A percentile compares a stretch with the other conserved stretches of the same genome.
Evolutionary conservation across 2,888 invertebrate species (phyloP).

Genomic region (Gasteruption jaculator): DNA sequence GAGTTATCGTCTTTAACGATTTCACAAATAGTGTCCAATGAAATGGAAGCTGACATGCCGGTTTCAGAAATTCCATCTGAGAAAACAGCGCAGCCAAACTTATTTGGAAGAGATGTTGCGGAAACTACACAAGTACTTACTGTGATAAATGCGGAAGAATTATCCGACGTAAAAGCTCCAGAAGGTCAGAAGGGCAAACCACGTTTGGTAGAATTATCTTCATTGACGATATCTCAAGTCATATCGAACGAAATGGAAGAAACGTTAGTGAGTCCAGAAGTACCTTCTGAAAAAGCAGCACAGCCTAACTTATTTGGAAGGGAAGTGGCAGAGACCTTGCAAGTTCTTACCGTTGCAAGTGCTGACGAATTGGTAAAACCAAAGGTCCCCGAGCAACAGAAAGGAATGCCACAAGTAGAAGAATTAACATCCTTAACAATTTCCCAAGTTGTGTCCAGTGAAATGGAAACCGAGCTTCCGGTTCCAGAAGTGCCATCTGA

Average conservation of each 20-base stretch:
- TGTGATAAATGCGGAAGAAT: conserved; percentile 29
- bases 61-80: conserved; percentile 33
- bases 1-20: conserved; percentile 32
- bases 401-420: conserved; percentile 26
- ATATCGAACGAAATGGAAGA: conserved; percentile 34
- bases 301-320: conserved; percentile 40
- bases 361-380: conserved; percentile 23
- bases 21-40: conserved; percentile 31
- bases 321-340: conserved; percentile 36
- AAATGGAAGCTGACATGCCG: conserved; percentile 30
- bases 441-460: conserved; percentile 30
- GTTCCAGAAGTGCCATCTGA: conserved; percentile 20
- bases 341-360: conserved; percentile 29
- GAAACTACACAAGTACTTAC: conserved; percentile 36
- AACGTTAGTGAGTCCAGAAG: conserved; percentile 14
- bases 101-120: conserved; percentile 37
- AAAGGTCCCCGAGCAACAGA: conserved; percentile 27
- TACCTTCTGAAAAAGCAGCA: conserved; percentile 25
- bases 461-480: conserved; percentile 27
- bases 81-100: conserved; percentile 44
- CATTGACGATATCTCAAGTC: conserved; percentile 35
- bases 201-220: conserved; percentile 32
- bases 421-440: conserved; percentile 31
- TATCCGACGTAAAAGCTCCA: conserved; percentile 29
- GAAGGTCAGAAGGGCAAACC: conserved; percentile 31